These are phyloP conservation scores for Nymphalis c-album DNA, from an alignment of 2,888 invertebrate species.

Conservation along the genomic window DNA sequence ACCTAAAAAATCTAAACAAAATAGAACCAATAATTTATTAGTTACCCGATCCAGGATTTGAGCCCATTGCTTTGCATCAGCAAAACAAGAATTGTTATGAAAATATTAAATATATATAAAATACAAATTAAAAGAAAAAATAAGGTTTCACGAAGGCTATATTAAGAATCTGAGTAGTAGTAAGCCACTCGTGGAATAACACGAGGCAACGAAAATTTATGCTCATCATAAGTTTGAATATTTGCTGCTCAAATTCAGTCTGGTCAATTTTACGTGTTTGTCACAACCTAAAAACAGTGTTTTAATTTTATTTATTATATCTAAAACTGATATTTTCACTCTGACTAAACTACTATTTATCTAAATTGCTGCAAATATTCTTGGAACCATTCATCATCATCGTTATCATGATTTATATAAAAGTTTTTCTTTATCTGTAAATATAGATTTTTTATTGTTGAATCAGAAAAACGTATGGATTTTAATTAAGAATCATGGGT, in stretches of 20 bases:
- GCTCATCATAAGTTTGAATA: slow-evolving; percentile 35
- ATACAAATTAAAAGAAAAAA: neutral
- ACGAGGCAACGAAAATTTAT: slow-evolving; percentile 29
- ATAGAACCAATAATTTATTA: too few species aligned
- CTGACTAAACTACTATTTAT: too few species aligned
- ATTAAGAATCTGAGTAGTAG: neutral
- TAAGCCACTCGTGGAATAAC: slow-evolving; percentile 12
- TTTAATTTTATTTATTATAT: too few species aligned
- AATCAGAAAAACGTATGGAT: neutral
- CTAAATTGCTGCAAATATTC: neutral
- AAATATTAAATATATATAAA: too few species aligned
- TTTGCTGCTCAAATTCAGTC: slow-evolving; percentile 28
- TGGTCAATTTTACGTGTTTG: slow-evolving; percentile 27
- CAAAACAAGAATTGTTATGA: too few species aligned
- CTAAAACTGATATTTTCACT: neutral
- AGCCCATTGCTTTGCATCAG: too few species aligned
- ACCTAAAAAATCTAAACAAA: too few species aligned
- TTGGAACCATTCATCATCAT: too few species aligned
- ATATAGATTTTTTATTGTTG: neutral
- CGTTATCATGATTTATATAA: too few species aligned
- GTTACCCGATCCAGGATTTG: too few species aligned
- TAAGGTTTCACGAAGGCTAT: neutral
- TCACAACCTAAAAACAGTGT: neutral
- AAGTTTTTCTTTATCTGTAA: neutral
- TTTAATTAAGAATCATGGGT: neutral